Conservation (phyloP, 30 jellyfish, hydroid and myxozoan species). For the Hydractinia echinata region DNA sequence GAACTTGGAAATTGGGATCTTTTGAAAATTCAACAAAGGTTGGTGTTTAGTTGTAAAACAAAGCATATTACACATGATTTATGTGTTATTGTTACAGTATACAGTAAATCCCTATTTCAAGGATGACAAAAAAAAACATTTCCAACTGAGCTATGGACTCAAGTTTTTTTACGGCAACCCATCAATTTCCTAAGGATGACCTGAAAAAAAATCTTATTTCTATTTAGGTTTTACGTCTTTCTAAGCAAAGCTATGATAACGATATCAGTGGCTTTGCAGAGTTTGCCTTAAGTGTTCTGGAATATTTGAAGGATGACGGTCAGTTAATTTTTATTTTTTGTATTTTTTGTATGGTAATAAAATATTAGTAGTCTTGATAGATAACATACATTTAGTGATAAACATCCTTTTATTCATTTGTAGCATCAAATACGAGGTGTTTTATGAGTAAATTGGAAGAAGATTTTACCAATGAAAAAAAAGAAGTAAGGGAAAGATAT, state of each 20-base stretch:
- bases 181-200: no score
- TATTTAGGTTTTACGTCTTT: constrained; percentile 41
- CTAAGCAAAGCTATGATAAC: constrained; percentile 22
- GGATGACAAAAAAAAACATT: neutral
- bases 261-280: constrained; percentile 54
- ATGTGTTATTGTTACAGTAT: no score
- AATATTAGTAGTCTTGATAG: no score
- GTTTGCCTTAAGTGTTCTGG: constrained; percentile 50
- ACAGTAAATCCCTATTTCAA: no score
- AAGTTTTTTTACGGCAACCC: no score
- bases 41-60: neutral
- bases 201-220: neutral
- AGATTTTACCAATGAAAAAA: no score
- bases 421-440: neutral
- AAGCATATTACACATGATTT: no score
- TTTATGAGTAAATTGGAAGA: neutral
- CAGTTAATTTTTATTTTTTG: neutral
- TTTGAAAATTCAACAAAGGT: constrained; percentile 67
- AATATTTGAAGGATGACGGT: constrained; percentile 34
- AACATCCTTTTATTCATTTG: neutral
- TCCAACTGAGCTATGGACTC: no score
- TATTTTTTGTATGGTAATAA: no score
- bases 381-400: no score
- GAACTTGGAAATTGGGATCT: constrained; percentile 73
- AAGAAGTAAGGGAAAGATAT: no score